Evolutionary conservation across 2,113 vertebrate species (phyloP).

Genomic region (Petaurus breviceps): DNA sequence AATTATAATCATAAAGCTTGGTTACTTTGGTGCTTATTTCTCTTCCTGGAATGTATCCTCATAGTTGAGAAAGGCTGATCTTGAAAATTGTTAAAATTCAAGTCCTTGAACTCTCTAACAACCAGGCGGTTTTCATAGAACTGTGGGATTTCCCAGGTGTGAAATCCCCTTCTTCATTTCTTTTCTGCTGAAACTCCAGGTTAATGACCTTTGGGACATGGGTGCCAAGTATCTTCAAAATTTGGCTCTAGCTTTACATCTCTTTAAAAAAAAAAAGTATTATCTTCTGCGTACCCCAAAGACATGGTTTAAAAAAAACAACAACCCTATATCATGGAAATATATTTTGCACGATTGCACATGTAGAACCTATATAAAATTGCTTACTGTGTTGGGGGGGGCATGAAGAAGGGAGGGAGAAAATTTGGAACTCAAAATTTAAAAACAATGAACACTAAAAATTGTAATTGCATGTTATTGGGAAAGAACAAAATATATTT

Average conservation of each 20-base stretch:
- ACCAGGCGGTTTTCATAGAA: constrained; percentile 57
- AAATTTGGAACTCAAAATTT: not conserved
- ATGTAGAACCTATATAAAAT: not conserved
- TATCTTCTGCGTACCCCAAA: not conserved
- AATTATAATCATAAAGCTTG: not conserved
- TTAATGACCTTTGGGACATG: constrained; percentile 8
- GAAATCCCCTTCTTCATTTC: constrained; percentile 36
- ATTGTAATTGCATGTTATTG: not conserved
- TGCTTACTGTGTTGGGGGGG: not conserved
- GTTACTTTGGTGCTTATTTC: constrained; percentile 32
- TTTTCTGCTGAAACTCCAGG: constrained; percentile 1
- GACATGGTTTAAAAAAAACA: constrained; percentile 27
- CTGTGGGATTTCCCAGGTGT: constrained; percentile 59
- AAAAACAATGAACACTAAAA: not conserved
- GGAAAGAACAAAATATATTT: not conserved
- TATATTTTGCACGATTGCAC: not conserved
- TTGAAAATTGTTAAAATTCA: constrained; percentile 47
- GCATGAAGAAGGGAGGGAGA: not conserved
- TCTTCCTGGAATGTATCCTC: constrained; percentile 30
- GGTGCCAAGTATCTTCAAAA: not conserved
- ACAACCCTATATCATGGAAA: not conserved
- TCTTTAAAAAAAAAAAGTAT: not conserved
- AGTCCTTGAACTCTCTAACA: not conserved
- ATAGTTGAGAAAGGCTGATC: constrained; percentile 11
- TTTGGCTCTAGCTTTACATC: not conserved